Conservation (phyloP, 2,888 invertebrate species). For the Mimumesa dahlbomi region DNA sequence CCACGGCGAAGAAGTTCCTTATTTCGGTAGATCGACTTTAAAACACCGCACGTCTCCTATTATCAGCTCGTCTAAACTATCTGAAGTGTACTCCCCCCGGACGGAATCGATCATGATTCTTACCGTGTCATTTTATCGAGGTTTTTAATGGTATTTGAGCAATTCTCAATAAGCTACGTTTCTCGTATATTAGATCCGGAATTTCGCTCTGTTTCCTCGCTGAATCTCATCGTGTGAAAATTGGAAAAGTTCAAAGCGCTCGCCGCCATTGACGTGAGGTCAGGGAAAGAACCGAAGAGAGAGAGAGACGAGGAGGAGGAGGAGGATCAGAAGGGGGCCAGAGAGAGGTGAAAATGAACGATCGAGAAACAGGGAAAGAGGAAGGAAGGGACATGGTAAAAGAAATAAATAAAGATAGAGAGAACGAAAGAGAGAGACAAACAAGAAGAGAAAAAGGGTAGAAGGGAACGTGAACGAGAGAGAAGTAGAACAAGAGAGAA, state of each 20-base stretch:
- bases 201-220: slow-evolving; percentile 38
- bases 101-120: not conserved
- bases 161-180: slow-evolving; percentile 46
- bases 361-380: not conserved
- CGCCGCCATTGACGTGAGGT: slow-evolving; percentile 40
- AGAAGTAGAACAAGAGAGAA: not conserved
- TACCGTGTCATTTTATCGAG: not conserved
- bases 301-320: slow-evolving; percentile 8
- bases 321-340: not conserved
- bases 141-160: slow-evolving; percentile 30
- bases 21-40: not conserved
- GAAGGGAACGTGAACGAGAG: slow-evolving; percentile 33
- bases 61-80: not conserved
- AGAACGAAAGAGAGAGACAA: not conserved
- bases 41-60: not conserved
- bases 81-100: too few species aligned
- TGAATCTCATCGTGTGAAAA: slow-evolving; percentile 64
- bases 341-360: slow-evolving; percentile 36
- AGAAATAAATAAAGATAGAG: not conserved
- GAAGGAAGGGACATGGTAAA: not conserved
- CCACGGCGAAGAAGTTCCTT: not conserved
- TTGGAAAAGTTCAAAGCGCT: slow-evolving; percentile 66
- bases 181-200: slow-evolving; percentile 48
- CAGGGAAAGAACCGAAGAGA: slow-evolving; percentile 30
- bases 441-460: too few species aligned